Conservation (phyloP, 2,888 invertebrate genomes). For the Pardosa pseudoannulata region DNA sequence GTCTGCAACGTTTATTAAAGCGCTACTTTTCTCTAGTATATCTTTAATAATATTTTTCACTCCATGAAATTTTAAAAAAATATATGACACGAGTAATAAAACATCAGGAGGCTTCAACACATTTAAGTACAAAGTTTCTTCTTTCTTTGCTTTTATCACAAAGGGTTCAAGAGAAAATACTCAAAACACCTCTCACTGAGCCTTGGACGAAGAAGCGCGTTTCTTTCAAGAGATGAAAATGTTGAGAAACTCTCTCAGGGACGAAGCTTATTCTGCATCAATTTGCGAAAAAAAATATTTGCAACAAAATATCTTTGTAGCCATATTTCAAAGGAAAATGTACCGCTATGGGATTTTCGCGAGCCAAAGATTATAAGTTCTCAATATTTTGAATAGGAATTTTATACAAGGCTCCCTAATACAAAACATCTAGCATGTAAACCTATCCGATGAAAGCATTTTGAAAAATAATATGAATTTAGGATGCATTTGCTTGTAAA, state of each 20-base stretch:
- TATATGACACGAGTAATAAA: neutral
- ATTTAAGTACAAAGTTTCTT: neutral
- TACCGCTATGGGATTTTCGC: too few relatives aligned
- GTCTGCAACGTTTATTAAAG: too few relatives aligned
- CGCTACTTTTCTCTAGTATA: too few relatives aligned
- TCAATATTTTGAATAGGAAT: too few relatives aligned
- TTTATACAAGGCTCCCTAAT: too few relatives aligned
- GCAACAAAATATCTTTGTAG: neutral
- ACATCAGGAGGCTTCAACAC: neutral
- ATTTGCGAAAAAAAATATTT: neutral
- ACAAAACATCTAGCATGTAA: too few relatives aligned
- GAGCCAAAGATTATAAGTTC: too few relatives aligned
- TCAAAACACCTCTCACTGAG: neutral
- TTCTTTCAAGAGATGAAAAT: neutral
- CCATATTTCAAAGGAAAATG: neutral
- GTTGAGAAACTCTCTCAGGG: conserved; percentile 1
- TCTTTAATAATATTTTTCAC: too few relatives aligned
- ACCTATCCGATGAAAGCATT: too few relatives aligned
- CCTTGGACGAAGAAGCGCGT: neutral
- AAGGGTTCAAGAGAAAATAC: neutral
- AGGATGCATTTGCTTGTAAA: too few relatives aligned
- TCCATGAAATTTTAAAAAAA: neutral
- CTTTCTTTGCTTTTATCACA: neutral
- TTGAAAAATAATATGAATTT: too few relatives aligned
- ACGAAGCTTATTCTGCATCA: neutral